These are phyloP conservation scores for Silurus meridionalis DNA, from an alignment of 2,113 vertebrate species.

Conservation along the genomic window DNA sequence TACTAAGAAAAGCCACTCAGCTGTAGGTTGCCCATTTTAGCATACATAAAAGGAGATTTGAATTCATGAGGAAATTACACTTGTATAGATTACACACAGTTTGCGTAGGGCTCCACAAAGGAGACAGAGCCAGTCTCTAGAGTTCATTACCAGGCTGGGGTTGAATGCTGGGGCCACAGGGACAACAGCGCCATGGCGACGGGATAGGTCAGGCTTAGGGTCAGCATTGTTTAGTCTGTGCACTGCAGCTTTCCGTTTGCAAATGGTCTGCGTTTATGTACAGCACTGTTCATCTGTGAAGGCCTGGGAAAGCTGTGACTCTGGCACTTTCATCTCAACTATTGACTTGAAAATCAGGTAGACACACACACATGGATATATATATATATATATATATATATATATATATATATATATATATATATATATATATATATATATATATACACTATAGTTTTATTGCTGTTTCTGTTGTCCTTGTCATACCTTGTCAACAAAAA, in stretches of 20 bases:
- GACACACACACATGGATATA: constrained; percentile 13
- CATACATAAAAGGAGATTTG: constrained; percentile 77
- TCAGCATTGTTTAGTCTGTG: constrained; percentile 84
- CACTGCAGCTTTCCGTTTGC: constrained; percentile 70
- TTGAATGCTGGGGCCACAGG: constrained; percentile 65
- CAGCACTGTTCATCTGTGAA: constrained; percentile 58
- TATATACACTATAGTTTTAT: background rate
- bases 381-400: no score
- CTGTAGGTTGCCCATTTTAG: constrained; percentile 3
- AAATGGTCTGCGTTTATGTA: constrained; percentile 73
- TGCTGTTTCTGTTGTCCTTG: background rate
- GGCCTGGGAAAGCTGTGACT: constrained; percentile 25
- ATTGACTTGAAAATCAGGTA: background rate
- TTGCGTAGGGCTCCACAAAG: constrained; percentile 71
- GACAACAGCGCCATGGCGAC: constrained; percentile 41
- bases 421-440: background rate
- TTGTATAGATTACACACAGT: constrained; percentile 73
- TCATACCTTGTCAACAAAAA: background rate
- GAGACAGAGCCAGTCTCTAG: constrained; percentile 73
- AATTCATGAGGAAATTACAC: constrained; percentile 89
- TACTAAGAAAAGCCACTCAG: constrained; percentile 7
- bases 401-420: no score
- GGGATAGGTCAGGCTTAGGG: constrained; percentile 66
- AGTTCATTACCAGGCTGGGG: constrained; percentile 74
- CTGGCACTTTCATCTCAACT: constrained; percentile 19